A percentile compares a stretch with the other conserved stretches of the same genome.
Conservation (phyloP, 2,888 invertebrate genomes). For the Acanthococcus lagerstroemiae region DNA sequence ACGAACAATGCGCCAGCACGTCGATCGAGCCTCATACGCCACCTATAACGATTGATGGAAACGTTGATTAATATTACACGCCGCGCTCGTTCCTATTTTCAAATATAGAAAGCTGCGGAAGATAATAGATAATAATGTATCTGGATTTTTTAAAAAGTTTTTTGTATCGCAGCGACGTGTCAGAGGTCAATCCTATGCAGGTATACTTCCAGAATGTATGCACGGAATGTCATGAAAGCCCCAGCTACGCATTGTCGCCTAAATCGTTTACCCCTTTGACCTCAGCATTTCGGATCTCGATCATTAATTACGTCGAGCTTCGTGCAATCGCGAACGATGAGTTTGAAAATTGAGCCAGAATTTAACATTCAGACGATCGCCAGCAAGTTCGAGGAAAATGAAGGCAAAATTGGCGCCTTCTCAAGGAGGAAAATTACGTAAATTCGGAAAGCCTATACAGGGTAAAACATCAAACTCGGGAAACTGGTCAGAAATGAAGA, state of each 20-base stretch:
- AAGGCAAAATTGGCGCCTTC: neutral
- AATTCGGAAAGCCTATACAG: too few species aligned
- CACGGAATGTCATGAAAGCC: too few species aligned
- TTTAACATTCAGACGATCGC: too few species aligned
- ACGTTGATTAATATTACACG: conserved; percentile 1
- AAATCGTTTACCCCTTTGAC: conserved; percentile 23
- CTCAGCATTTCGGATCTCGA: neutral
- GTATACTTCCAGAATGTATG: too few species aligned
- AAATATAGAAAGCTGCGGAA: neutral
- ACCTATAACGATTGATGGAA: neutral
- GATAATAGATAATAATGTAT: too few species aligned
- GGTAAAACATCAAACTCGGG: too few species aligned
- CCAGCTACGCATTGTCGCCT: conserved; percentile 19
- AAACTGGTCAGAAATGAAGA: too few species aligned
- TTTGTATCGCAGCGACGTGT: too few species aligned
- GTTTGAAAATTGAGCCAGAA: too few species aligned
- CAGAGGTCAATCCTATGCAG: too few species aligned
- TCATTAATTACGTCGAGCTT: neutral
- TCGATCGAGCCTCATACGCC: neutral
- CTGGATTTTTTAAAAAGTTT: too few species aligned
- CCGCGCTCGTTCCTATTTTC: neutral
- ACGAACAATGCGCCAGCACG: neutral
- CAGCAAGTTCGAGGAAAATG: neutral
- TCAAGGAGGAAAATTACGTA: too few species aligned
- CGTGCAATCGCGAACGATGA: neutral